Conservation (phyloP, 2,888 invertebrate genomes). For the Tortrix viridana region DNA sequence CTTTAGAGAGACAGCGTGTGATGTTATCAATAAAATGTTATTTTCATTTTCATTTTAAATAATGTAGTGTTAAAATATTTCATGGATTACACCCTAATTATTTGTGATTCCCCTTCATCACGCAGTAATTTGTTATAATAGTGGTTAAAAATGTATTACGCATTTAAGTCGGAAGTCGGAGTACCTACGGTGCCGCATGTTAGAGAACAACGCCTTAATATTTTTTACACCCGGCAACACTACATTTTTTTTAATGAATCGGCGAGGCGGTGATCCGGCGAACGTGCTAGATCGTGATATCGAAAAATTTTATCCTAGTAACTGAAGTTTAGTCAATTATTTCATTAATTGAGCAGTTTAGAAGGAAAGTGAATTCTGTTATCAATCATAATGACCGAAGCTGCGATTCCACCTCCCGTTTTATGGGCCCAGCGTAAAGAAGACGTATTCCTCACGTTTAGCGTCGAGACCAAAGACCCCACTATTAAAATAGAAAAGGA, state of each 20-base stretch:
- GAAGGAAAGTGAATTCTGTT: constrained; percentile 23
- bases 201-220: no score
- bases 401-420: constrained; percentile 89
- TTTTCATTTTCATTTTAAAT: no score
- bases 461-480: constrained; percentile 95
- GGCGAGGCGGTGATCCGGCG: constrained; percentile 52
- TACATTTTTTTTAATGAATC: constrained; percentile 53
- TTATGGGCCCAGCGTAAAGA: constrained; percentile 97
- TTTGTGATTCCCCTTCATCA: no score
- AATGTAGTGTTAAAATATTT: no score
- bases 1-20: no score
- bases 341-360: constrained; percentile 27
- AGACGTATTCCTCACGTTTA: constrained; percentile 93
- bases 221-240: no score
- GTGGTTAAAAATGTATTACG: no score
- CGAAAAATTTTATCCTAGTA: constrained; percentile 32
- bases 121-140: no score
- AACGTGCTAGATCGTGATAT: constrained; percentile 41
- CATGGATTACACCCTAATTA: no score
- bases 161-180: no score
- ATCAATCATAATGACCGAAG: constrained; percentile 65
- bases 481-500: constrained; percentile 90
- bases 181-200: no score
- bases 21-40: no score
- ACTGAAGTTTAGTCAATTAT: constrained; percentile 41